Percentiles rank a stretch among this genome's conserved stretches.
Evolutionary conservation across 1,140 invertebrate genomes (phyloP).

Genomic region (Metaphire vulgaris): DNA sequence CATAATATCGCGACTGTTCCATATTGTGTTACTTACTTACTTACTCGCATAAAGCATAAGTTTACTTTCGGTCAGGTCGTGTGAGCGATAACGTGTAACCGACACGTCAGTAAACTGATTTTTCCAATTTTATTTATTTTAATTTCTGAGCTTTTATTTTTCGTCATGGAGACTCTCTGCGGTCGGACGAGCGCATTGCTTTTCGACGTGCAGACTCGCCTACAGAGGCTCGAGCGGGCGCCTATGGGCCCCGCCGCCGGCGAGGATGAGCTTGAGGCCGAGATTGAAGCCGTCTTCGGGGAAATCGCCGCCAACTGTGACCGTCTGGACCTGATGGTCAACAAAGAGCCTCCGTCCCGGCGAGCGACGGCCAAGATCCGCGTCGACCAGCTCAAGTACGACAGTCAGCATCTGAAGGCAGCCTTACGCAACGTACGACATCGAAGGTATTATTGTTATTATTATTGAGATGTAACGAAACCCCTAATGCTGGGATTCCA

Average conservation of each 20-base stretch:
- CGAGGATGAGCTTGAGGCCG: conserved; percentile 63
- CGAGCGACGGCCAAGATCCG: conserved; percentile 80
- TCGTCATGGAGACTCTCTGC: conserved; percentile 72
- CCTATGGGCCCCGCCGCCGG: conserved; percentile 55
- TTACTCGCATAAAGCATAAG: no score
- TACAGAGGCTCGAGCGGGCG: conserved; percentile 64
- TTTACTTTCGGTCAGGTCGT: no score
- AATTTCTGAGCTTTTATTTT: no score
- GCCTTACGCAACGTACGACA: conserved; percentile 46
- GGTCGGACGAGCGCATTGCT: conserved; percentile 63
- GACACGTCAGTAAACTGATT: no score
- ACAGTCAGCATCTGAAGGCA: conserved; percentile 77
- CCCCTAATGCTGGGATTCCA: no score
- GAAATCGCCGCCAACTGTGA: conserved; percentile 79
- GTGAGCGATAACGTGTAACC: no score
- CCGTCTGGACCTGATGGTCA: conserved; percentile 76
- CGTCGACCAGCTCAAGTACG: conserved; percentile 93
- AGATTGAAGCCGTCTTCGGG: conserved; percentile 71
- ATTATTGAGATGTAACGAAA: no score
- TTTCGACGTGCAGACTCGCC: conserved; percentile 74
- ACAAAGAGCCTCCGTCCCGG: conserved; percentile 81
- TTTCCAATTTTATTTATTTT: no score
- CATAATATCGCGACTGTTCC: no score
- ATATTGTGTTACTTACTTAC: no score
- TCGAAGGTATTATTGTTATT: conserved; percentile 43